These are phyloP conservation scores for Chorisops tibialis DNA, from an alignment of 2,888 invertebrate genomes.

Conservation along the genomic window DNA sequence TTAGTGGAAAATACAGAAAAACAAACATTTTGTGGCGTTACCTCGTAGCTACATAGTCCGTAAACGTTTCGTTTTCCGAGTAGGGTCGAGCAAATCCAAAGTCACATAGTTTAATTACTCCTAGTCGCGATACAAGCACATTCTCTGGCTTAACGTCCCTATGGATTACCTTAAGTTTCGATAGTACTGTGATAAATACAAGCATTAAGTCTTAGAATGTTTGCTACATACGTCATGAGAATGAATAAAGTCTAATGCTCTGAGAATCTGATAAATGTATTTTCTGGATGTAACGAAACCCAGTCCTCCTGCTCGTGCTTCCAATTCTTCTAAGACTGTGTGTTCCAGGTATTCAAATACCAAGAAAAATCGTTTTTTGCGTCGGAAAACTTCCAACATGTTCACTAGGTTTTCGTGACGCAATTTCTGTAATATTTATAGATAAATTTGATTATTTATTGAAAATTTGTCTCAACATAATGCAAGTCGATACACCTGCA, in stretches of 20 bases:
- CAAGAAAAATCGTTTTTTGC: slow-evolving; percentile 77
- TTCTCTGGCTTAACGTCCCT: slow-evolving; percentile 89
- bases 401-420: slow-evolving; percentile 85
- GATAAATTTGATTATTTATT: no score
- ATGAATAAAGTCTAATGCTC: slow-evolving; percentile 79
- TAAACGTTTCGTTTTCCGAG: slow-evolving; percentile 74
- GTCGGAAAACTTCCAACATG: slow-evolving; percentile 83
- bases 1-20: not conserved
- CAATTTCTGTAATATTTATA: slow-evolving; percentile 62
- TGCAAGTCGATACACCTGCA: no score
- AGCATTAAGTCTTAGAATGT: not conserved
- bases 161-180: slow-evolving; percentile 67
- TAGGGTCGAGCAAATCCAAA: slow-evolving; percentile 81
- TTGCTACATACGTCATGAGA: slow-evolving; percentile 68
- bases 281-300: slow-evolving; percentile 71
- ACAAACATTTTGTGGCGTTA: not conserved
- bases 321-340: slow-evolving; percentile 79
- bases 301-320: slow-evolving; percentile 66
- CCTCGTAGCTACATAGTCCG: slow-evolving; percentile 85
- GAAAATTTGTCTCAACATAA: no score
- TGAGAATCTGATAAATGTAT: slow-evolving; percentile 77
- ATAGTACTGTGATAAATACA: not conserved
- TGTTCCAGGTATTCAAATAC: slow-evolving; percentile 87
- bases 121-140: slow-evolving; percentile 73
- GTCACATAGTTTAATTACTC: slow-evolving; percentile 86